Base-by-base conservation (phyloP, 1,140 invertebrate genomes). In the Ctenoplectra terminalis region DNA sequence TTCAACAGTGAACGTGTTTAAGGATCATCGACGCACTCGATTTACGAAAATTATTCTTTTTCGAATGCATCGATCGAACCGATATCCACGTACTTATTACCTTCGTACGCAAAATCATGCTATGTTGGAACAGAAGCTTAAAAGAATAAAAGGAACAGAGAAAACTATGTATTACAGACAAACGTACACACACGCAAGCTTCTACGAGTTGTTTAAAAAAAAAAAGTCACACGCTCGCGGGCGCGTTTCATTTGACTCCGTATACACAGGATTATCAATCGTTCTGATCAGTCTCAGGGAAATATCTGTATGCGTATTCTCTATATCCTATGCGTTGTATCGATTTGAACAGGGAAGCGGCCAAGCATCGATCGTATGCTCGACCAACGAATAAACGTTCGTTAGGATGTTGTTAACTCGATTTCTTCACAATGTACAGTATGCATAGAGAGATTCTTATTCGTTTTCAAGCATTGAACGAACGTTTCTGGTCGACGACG, bases 211-310 rank as follows among this genome's bases (percentile, higher is more conserved):
- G 34, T 66, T 82, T n/a, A 63, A 23, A 31, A 31, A 63, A 23
- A 31, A 31, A 77, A 34, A 64, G 17, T 20, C 2, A 50, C 31
- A 31, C 23, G 67, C 29, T 52, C 31, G 48, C 7, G 29, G 17
- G 75, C 60, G 81, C 75, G 64, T 87, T 88, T 80, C 37, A 73
- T 87, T 88, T 82, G 17, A 40, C 54, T 74, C 66, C 52, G 71
- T 83, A 75, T 48, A 85, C 60, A 80, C 48, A 84, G 50, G 48
- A 60, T 60, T 89, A 91, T 91, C 77, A 90, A 88, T 91, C 81
- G 88, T 91, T 93, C 90, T 91, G 90, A 93, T 93, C 90, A 92
- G 91, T 92, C 92, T 93, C 92, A 93, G 92, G 92, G 92, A 93
- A 93, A 89, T 91, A 61, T 79, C 69, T 60, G 86, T 91, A 90